Evolutionary conservation across 2,113 vertebrate genomes (phyloP).

Genomic region (Urocynchramus pylzowi): DNA sequence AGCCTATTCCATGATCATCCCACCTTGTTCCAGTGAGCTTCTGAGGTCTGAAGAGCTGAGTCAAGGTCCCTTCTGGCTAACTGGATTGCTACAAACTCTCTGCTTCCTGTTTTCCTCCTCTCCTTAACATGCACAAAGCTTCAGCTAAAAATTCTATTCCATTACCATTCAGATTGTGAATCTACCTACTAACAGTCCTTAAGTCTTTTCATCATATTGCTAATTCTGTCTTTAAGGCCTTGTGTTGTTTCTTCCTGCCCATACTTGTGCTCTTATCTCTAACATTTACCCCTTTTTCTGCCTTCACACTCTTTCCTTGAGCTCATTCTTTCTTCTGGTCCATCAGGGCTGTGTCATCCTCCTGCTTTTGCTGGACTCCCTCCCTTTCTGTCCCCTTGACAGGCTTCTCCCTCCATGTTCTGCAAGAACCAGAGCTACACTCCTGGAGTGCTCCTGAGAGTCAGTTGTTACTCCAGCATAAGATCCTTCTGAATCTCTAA

Average conservation of each 20-base stretch:
- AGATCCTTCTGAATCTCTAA: background rate
- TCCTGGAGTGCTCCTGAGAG: background rate
- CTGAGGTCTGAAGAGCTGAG: background rate
- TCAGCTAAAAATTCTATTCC: background rate
- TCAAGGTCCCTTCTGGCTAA: background rate
- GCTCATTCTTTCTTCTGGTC: background rate
- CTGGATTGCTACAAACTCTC: background rate
- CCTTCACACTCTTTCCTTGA: background rate
- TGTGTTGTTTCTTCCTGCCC: background rate
- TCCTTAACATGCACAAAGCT: background rate
- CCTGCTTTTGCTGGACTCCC: fast-evolving
- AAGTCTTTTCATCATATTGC: background rate
- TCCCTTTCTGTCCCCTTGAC: fast-evolving
- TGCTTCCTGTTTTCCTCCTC: background rate
- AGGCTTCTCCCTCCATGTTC: background rate
- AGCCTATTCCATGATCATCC: background rate
- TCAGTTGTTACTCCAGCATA: background rate
- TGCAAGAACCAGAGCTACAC: background rate
- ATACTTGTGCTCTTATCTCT: background rate
- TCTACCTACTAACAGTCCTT: background rate
- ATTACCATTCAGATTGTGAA: background rate
- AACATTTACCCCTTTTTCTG: background rate
- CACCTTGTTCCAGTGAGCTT: background rate
- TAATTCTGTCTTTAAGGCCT: background rate
- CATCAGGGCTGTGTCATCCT: background rate